Percentiles rank a stretch among this genome's conserved stretches.
Evolutionary conservation across 2,797 vertebrate genomes (phyloP).

Genomic region (Microtus agrestis): DNA sequence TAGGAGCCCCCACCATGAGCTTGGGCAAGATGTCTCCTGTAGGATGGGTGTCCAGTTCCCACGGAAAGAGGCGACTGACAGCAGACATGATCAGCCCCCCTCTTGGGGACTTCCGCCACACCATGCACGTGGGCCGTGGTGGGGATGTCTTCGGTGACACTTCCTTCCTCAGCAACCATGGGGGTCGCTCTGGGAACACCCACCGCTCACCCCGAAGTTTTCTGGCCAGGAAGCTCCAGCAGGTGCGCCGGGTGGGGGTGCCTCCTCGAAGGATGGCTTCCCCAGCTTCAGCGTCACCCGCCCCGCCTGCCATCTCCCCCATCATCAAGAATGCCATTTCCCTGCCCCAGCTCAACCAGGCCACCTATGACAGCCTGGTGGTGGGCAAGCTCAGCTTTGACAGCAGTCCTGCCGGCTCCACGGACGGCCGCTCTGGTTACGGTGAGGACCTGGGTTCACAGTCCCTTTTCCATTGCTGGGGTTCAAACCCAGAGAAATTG

Average conservation of each 20-base stretch:
- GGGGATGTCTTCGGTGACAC: constrained; percentile 98
- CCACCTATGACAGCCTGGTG: constrained; percentile 84
- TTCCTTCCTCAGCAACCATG: constrained; percentile 96
- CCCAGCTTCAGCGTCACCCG: constrained; percentile 86
- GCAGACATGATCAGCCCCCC: constrained; percentile 98
- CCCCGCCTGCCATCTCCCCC: constrained; percentile 93
- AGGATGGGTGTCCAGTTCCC: constrained; percentile 92
- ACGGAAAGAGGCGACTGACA: constrained; percentile 93
- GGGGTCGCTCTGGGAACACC: constrained; percentile 88
- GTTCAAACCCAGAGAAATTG: not conserved
- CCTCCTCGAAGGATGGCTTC: constrained; percentile 83
- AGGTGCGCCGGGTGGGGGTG: constrained; percentile 87
- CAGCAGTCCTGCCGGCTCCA: constrained; percentile 88
- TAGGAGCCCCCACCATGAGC: constrained; percentile 90
- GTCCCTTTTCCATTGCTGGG: not conserved
- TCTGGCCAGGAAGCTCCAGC: constrained; percentile 92
- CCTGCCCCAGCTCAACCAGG: constrained; percentile 94
- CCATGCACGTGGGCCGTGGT: constrained; percentile 97
- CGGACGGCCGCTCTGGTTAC: constrained; percentile 89
- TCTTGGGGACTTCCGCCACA: constrained; percentile 96
- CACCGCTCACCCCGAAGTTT: constrained; percentile 89
- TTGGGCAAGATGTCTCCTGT: constrained; percentile 94
- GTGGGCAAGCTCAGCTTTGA: constrained; percentile 90
- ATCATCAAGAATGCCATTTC: constrained; percentile 98
- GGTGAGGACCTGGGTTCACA: constrained; percentile 88